phyloP scores from a whole-genome alignment of 2,888 invertebrate genomes.

The Plagodis dolabraria region DNA sequence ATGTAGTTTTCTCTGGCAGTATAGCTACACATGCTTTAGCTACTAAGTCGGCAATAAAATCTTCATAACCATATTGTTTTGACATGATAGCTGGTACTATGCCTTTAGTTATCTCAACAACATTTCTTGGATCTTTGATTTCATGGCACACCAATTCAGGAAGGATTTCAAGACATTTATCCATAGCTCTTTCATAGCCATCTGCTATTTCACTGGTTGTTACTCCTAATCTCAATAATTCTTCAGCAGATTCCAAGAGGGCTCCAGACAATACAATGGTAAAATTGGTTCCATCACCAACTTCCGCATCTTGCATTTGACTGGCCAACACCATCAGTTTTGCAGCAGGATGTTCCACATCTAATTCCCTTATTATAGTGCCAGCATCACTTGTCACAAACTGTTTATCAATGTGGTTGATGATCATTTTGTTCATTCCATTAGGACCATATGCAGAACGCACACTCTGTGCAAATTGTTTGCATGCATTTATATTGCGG shows the following conservation, averaged over 20 bases:
- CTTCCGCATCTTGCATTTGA: conserved; percentile 99
- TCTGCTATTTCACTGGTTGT: conserved; percentile 98
- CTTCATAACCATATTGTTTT: conserved; percentile 99
- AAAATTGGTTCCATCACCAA: conserved; percentile 99
- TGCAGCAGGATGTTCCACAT: conserved; percentile 99
- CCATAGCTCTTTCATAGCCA: conserved; percentile 96
- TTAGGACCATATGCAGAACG: conserved; percentile 98
- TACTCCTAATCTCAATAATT: conserved; percentile 95
- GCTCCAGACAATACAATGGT: conserved; percentile 98
- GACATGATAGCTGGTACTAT: conserved; percentile 96
- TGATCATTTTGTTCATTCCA: conserved; percentile 99
- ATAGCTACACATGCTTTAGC: conserved; percentile 95
- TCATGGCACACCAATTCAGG: conserved; percentile 91
- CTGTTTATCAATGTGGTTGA: conserved; percentile 99
- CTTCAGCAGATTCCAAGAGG: conserved; percentile 95
- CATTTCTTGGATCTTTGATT: conserved; percentile 88
- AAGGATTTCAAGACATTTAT: conserved; percentile 95
- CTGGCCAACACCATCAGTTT: conserved; percentile 98
- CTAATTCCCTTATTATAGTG: conserved; percentile 97
- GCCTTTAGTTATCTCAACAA: conserved; percentile 89
- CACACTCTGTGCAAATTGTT: conserved; percentile 96
- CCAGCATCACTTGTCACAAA: conserved; percentile 99
- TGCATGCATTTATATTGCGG: conserved; percentile 97
- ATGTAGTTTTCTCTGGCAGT: conserved; percentile 93
- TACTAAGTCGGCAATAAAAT: conserved; percentile 94